phyloP scores from a whole-genome alignment of 2,113 vertebrate genomes.

The Spheniscus mendiculus region DNA sequence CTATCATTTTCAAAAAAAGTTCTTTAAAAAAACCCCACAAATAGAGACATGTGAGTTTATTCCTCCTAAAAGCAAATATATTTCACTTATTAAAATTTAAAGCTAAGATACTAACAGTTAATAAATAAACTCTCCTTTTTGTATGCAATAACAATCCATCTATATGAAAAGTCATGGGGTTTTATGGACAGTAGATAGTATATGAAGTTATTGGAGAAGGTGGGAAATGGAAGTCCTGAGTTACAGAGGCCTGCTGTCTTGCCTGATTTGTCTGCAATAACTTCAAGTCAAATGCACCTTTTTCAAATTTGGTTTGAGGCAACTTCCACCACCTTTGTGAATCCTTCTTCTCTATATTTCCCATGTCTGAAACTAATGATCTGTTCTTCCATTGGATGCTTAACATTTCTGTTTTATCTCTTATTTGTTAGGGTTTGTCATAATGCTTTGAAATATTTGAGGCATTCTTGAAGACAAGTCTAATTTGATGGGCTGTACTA shows the following conservation, averaged over 20 bases:
- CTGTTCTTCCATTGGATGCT: background rate
- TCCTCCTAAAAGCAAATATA: background rate
- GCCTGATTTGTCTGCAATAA: background rate
- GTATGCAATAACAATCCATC: accelerated
- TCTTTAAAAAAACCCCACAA: accelerated
- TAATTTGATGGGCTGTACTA: background rate
- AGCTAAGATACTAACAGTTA: background rate
- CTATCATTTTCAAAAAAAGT: background rate
- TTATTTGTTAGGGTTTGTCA: background rate
- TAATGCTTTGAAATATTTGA: background rate
- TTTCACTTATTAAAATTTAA: background rate
- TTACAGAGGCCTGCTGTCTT: background rate
- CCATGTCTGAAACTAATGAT: background rate
- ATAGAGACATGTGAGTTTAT: background rate
- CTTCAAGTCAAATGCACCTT: background rate
- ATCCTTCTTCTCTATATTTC: background rate
- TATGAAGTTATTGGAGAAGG: background rate
- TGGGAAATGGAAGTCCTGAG: background rate
- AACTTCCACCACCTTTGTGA: background rate
- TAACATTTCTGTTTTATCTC: background rate
- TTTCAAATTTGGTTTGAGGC: background rate
- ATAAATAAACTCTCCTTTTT: background rate
- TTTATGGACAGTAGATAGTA: background rate
- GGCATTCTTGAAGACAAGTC: background rate
- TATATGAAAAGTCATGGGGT: accelerated